Evolutionary conservation across 2,888 invertebrate genomes (phyloP).

Genomic region (Eledona agricola): DNA sequence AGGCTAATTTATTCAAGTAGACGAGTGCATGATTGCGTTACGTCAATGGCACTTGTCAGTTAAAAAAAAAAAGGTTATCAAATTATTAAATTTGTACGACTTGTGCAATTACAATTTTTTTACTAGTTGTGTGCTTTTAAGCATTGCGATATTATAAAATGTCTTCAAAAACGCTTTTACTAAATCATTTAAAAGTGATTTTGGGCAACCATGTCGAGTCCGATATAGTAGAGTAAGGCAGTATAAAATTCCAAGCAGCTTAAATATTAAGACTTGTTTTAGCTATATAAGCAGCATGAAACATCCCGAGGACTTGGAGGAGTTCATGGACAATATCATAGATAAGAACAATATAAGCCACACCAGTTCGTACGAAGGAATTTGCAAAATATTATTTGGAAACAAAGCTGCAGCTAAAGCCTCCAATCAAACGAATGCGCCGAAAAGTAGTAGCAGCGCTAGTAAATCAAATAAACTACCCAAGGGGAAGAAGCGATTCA

Average conservation of each 20-base stretch:
- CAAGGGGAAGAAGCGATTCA: slow-evolving; percentile 53
- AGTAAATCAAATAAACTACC: slow-evolving; percentile 33
- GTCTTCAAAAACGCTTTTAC: slow-evolving; percentile 16
- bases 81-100: no score
- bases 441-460: slow-evolving; percentile 16
- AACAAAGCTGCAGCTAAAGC: slow-evolving; percentile 10
- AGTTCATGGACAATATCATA: slow-evolving; percentile 79
- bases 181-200: slow-evolving; percentile 70
- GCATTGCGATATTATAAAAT: no score
- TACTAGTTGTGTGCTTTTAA: no score
- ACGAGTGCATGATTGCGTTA: no score
- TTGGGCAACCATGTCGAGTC: slow-evolving; percentile 75
- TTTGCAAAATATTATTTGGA: slow-evolving; percentile 56
- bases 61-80: no score
- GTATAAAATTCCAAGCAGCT: no score
- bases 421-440: background rate
- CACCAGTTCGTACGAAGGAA: slow-evolving; percentile 67
- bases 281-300: slow-evolving; percentile 80
- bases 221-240: slow-evolving; percentile 67
- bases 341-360: slow-evolving; percentile 74
- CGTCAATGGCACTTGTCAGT: no score
- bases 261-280: no score
- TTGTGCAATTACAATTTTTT: no score
- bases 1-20: no score
- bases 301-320: slow-evolving; percentile 75